These are phyloP conservation scores for Drosophila incognita DNA, from an alignment of 2,888 invertebrate species.

Conservation along the genomic window DNA sequence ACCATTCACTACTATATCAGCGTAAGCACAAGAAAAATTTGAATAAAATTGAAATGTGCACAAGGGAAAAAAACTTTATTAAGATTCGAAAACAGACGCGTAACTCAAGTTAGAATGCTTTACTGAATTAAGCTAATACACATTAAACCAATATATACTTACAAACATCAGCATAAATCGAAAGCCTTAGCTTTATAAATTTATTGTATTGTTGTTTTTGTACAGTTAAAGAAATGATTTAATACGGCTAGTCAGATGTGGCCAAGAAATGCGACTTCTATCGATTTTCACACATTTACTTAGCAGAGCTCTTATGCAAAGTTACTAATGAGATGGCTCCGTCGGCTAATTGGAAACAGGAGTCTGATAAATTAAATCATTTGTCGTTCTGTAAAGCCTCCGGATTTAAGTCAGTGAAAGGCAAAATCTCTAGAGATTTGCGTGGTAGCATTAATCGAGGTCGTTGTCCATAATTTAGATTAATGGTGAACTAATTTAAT, in stretches of 20 bases:
- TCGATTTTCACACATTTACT: constrained; percentile 1
- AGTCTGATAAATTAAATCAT: not conserved
- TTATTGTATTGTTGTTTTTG: not conserved
- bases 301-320: not conserved
- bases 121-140: not conserved
- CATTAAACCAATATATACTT: not conserved
- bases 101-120: not conserved
- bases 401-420: not conserved
- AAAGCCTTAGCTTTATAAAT: not conserved
- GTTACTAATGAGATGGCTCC: not conserved
- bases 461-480: not conserved
- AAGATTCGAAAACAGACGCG: not conserved
- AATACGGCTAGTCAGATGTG: not conserved
- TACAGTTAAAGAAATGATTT: not conserved
- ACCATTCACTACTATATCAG: constrained; percentile 12
- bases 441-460: not conserved
- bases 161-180: not conserved
- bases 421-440: not conserved
- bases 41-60: constrained; percentile 12
- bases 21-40: not conserved
- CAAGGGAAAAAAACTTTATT: not conserved
- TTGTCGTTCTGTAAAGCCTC: not conserved
- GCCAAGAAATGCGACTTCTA: not conserved
- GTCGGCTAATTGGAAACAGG: not conserved
- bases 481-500: not conserved